Percentiles rank a stretch among this genome's conserved stretches.
Conservation (phyloP, 2,113 vertebrate genomes). For the Microcebus tavaratra region DNA sequence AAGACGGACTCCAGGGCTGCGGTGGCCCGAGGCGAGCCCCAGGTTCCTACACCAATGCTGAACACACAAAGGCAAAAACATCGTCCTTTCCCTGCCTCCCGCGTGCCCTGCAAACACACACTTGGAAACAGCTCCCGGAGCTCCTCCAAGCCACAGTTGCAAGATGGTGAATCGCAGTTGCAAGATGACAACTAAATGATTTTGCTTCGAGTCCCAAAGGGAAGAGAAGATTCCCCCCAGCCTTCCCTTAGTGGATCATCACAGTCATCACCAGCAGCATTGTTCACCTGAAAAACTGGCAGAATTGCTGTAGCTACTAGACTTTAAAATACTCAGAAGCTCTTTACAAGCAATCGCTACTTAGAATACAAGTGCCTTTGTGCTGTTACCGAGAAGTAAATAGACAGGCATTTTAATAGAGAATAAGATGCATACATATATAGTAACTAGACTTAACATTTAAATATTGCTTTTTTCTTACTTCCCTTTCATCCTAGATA, state of each 20-base stretch:
- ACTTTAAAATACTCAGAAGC: not conserved
- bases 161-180: not conserved
- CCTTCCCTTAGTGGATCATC: not conserved
- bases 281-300: not conserved
- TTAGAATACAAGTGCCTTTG: not conserved
- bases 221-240: not conserved
- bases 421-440: not conserved
- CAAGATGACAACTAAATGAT: not conserved
- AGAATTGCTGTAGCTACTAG: not conserved
- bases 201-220: not conserved
- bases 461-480: not conserved
- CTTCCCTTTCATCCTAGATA: not conserved
- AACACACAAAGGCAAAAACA: not conserved
- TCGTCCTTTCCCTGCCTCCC: not conserved
- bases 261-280: not conserved
- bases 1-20: no score
- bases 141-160: not conserved
- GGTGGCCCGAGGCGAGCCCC: accelerated
- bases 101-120: not conserved
- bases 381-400: not conserved
- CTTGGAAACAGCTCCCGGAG: not conserved
- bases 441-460: not conserved
- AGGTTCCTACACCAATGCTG: not conserved
- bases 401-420: not conserved
- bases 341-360: not conserved